These are phyloP conservation scores for Nycticebus coucang DNA, from an alignment of 2,113 vertebrate genomes.

Conservation along the genomic window DNA sequence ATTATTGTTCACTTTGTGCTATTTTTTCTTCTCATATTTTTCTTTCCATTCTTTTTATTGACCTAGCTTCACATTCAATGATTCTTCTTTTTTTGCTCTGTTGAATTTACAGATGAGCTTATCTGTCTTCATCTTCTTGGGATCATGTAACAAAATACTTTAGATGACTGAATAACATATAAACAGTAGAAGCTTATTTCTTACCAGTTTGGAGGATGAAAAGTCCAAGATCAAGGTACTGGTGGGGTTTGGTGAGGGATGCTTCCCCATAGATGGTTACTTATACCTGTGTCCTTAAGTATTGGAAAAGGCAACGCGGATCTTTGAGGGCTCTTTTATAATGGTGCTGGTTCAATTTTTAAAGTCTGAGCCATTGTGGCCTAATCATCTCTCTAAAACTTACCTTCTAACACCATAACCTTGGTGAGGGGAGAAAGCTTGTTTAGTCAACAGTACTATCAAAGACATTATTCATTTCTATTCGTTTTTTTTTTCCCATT, in stretches of 20 bases:
- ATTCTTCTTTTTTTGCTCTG: not conserved
- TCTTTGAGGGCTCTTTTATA: not conserved
- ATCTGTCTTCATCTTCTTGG: not conserved
- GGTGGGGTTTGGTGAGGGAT: not conserved
- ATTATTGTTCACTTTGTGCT: not conserved
- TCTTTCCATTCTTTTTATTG: not conserved
- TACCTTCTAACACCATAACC: too few species aligned
- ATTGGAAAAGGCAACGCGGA: not conserved
- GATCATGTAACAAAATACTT: not conserved
- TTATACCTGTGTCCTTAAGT: not conserved
- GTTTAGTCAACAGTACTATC: not conserved
- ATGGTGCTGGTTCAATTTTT: too few species aligned
- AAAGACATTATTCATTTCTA: not conserved
- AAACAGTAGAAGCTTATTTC: not conserved
- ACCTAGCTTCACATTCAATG: not conserved
- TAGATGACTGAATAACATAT: not conserved
- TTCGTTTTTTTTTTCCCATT: not conserved
- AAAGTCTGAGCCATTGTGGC: not conserved
- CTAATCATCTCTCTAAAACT: not conserved
- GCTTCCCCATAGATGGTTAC: not conserved
- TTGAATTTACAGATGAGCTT: not conserved
- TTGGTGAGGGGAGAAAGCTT: not conserved
- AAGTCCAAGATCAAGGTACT: not conserved
- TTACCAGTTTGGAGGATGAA: not conserved
- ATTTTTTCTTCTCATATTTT: not conserved